A percentile compares a stretch with the other conserved stretches of the same genome.
Conservation (phyloP, 1,140 invertebrate genomes). For the Plodia interpunctella region DNA sequence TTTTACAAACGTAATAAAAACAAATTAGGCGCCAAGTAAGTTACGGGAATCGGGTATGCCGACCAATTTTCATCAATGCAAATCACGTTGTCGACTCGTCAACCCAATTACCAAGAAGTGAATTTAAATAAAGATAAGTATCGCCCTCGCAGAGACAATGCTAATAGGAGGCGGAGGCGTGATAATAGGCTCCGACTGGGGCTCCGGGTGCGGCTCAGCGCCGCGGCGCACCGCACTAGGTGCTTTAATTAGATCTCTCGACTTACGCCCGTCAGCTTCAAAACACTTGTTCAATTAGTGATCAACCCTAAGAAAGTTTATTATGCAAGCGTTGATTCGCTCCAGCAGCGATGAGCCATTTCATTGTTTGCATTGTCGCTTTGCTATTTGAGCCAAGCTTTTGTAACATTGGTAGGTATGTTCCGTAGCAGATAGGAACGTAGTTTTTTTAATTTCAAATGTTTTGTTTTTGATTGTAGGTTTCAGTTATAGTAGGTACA, state of each 20-base stretch:
- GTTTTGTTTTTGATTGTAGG: no score
- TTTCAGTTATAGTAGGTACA: no score
- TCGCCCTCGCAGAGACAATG: slow-evolving; percentile 75
- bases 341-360: slow-evolving; percentile 16
- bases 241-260: slow-evolving; percentile 74
- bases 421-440: no score
- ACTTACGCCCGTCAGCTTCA: slow-evolving; percentile 66
- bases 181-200: slow-evolving; percentile 69
- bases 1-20: slow-evolving; percentile 59
- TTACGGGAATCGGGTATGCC: slow-evolving; percentile 53
- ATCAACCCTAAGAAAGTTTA: slow-evolving; percentile 64
- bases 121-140: slow-evolving; percentile 77
- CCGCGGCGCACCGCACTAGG: slow-evolving; percentile 58
- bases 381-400: no score
- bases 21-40: slow-evolving; percentile 61
- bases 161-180: slow-evolving; percentile 71
- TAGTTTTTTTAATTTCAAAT: no score
- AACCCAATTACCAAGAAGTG: slow-evolving; percentile 76
- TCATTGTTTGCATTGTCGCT: slow-evolving; percentile 2
- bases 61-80: slow-evolving; percentile 75
- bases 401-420: no score
- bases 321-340: slow-evolving; percentile 50
- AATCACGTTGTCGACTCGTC: slow-evolving; percentile 76
- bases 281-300: slow-evolving; percentile 75
- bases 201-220: slow-evolving; percentile 20